Percentiles rank a stretch among this genome's conserved stretches.
Conservation (phyloP, 2,888 invertebrate genomes). For the Lingula anatina region DNA sequence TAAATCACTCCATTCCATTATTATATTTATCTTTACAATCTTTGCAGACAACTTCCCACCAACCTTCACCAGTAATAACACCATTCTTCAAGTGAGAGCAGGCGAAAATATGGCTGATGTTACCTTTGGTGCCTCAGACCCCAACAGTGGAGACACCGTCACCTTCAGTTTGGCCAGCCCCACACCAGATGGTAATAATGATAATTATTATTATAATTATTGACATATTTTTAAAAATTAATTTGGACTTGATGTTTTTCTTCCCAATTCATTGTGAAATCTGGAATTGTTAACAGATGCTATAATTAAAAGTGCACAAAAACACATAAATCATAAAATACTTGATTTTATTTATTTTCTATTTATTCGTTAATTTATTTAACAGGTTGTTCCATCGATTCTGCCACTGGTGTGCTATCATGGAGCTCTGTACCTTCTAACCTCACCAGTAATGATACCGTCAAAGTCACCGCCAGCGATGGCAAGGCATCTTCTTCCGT, state of each 20-base stretch:
- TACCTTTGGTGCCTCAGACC: slow-evolving; percentile 15
- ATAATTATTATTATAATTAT: too few relatives aligned
- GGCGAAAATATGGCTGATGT: slow-evolving; percentile 12
- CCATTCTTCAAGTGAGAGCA: slow-evolving; percentile 12
- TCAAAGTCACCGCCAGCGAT: slow-evolving; percentile 18
- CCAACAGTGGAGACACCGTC: slow-evolving; percentile 18
- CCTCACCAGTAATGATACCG: slow-evolving; percentile 6
- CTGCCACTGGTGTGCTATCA: slow-evolving; percentile 10
- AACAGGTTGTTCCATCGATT: slow-evolving; percentile 11
- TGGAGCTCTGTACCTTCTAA: slow-evolving; percentile 15
- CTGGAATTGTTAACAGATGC: too few relatives aligned
- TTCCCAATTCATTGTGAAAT: too few relatives aligned
- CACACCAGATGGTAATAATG: slow-evolving; percentile 15
- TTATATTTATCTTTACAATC: too few relatives aligned
- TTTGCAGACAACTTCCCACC: slow-evolving; percentile 20
- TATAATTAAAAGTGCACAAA: too few relatives aligned
- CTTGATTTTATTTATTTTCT: too few relatives aligned
- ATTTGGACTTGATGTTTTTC: too few relatives aligned
- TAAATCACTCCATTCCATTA: too few relatives aligned
- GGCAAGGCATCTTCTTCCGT: slow-evolving; percentile 14
- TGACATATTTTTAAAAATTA: too few relatives aligned
- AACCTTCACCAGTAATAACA: slow-evolving; percentile 11
- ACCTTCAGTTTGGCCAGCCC: slow-evolving; percentile 12
- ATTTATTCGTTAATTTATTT: too few relatives aligned
- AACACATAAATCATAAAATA: too few relatives aligned